Percentiles rank a stretch among this genome's conserved stretches.
Evolutionary conservation across 2,888 invertebrate species (phyloP).

Genomic region (Mantis religiosa): DNA sequence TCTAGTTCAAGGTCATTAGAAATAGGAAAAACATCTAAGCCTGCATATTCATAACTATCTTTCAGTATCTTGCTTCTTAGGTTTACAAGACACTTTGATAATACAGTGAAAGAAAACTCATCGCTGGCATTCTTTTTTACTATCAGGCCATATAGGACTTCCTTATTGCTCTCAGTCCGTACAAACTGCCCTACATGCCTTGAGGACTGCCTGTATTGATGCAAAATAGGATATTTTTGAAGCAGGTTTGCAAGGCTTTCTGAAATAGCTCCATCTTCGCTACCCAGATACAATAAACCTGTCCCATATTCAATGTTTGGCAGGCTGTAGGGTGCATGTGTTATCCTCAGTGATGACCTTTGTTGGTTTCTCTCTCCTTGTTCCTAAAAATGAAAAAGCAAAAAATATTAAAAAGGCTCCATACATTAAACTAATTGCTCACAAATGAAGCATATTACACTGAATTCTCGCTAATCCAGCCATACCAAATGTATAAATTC

Average conservation of each 20-base stretch:
- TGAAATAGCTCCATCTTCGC: not conserved
- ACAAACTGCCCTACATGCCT: not conserved
- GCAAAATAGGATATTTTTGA: not conserved
- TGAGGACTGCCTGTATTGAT: not conserved
- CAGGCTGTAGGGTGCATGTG: not conserved
- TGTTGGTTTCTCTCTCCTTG: not conserved
- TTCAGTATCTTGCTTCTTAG: not conserved
- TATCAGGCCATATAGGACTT: not conserved
- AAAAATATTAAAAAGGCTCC: not conserved
- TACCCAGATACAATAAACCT: not conserved
- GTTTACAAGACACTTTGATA: not conserved
- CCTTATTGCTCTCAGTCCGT: not conserved
- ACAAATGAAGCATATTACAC: too few relatives aligned
- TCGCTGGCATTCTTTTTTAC: not conserved
- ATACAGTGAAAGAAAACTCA: not conserved
- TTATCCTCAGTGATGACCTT: not conserved
- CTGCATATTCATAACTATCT: not conserved
- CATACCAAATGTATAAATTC: too few relatives aligned
- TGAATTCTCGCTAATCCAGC: too few relatives aligned
- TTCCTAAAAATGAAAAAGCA: not conserved
- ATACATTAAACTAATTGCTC: not conserved
- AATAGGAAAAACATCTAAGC: not conserved
- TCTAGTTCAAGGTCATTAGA: not conserved
- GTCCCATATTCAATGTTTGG: not conserved
- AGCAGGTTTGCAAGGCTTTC: not conserved